phyloP scores from a whole-genome alignment of 2,113 vertebrate genomes.

The Psittacara wagleri region DNA sequence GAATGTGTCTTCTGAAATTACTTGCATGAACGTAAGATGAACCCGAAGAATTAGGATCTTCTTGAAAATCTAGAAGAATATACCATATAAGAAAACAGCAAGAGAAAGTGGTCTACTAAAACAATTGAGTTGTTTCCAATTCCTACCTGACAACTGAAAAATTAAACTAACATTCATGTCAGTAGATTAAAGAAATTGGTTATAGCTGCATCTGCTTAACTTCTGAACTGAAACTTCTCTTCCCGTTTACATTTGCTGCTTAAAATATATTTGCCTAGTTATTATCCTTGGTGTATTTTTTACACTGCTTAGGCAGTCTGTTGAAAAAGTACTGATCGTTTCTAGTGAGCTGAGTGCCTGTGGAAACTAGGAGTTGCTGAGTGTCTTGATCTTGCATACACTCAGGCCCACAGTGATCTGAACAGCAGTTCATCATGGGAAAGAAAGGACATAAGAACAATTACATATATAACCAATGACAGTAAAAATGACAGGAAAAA shows the following conservation, averaged over 20 bases:
- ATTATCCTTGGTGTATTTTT: background rate
- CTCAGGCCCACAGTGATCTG: background rate
- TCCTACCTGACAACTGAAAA: background rate
- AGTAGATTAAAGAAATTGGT: background rate
- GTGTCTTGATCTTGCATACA: background rate
- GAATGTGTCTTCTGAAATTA: constrained; percentile 42
- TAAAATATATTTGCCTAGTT: constrained; percentile 6
- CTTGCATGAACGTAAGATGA: background rate
- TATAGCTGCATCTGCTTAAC: constrained; percentile 1
- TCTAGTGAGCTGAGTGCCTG: background rate
- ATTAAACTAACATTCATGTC: background rate
- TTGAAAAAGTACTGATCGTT: constrained; percentile 3
- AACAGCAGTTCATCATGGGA: constrained; percentile 8
- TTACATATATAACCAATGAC: constrained; percentile 16
- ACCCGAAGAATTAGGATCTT: background rate
- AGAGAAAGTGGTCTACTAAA: background rate
- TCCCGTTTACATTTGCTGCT: background rate
- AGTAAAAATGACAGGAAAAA: constrained; percentile 21
- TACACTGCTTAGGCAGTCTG: background rate
- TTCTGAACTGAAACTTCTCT: constrained; percentile 10
- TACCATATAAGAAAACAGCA: background rate
- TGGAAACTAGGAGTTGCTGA: background rate
- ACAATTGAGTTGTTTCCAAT: background rate
- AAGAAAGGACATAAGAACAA: constrained; percentile 16
- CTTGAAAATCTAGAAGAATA: background rate